Evolutionary conservation across 2,113 vertebrate genomes (phyloP).

Genomic region (Cygnus atratus): DNA sequence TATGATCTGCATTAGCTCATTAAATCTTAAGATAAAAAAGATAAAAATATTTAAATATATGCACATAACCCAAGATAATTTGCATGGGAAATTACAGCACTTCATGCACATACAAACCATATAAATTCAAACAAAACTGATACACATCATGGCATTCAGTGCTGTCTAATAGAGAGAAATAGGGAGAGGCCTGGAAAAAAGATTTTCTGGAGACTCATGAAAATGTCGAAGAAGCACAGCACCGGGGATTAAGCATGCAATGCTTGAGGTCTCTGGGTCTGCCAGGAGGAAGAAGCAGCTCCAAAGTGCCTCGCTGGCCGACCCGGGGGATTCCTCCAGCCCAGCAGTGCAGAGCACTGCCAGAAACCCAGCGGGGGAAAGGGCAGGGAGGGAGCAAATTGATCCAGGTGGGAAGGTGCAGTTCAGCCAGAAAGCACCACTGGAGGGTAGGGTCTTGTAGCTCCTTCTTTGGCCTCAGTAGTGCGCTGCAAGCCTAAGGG

Average conservation of each 20-base stretch:
- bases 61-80: background rate
- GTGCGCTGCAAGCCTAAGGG: background rate
- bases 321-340: background rate
- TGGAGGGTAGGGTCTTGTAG: background rate
- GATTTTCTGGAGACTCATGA: background rate
- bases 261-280: no score
- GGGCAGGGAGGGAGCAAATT: background rate
- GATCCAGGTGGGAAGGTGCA: background rate
- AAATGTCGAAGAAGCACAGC: background rate
- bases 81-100: background rate
- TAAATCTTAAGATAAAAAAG: background rate
- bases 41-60: background rate
- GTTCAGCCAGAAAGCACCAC: background rate
- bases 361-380: background rate
- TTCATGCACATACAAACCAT: background rate
- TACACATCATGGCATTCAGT: background rate
- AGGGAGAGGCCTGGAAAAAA: background rate
- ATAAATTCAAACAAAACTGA: background rate
- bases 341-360: background rate
- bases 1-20: background rate
- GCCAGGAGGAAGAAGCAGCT: no score
- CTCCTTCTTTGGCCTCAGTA: background rate
- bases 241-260: no score
- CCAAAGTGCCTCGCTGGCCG: no score
- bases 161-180: background rate